Evolutionary conservation across 1,140 invertebrate species (phyloP).

Genomic region (Trichomalopsis sarcophagae): DNA sequence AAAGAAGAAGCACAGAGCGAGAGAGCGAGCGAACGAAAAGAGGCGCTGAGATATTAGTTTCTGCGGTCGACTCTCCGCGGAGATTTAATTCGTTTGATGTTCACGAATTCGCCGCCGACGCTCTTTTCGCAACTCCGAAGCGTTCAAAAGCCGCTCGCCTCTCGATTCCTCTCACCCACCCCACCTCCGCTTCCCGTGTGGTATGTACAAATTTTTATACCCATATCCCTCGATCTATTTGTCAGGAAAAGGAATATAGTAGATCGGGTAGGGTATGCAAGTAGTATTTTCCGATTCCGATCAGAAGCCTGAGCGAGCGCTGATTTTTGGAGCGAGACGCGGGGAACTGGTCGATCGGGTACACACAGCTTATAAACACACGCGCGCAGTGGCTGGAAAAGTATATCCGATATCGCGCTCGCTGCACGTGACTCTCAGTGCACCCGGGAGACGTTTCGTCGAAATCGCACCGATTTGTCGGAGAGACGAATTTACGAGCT

Average conservation of each 20-base stretch:
- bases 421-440: background rate
- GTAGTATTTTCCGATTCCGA: constrained; percentile 20
- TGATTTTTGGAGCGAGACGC: background rate
- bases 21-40: constrained; percentile 58
- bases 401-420: background rate
- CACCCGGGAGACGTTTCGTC: background rate
- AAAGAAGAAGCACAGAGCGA: constrained; percentile 48
- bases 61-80: constrained; percentile 74
- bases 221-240: constrained; percentile 12
- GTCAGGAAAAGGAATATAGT: background rate
- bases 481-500: background rate
- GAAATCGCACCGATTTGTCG: background rate
- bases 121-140: constrained; percentile 24
- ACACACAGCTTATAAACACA: background rate
- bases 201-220: background rate
- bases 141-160: constrained; percentile 39
- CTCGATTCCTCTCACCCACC: constrained; percentile 37
- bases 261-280: background rate
- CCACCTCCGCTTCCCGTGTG: background rate
- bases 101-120: constrained; percentile 72
- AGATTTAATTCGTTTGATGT: constrained; percentile 77
- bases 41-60: constrained; percentile 75
- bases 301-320: background rate
- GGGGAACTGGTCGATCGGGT: background rate
- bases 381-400: background rate